Base-by-base conservation (phyloP, 64 coral and sea anemone species). In the Actinia tenebrosa region DNA sequence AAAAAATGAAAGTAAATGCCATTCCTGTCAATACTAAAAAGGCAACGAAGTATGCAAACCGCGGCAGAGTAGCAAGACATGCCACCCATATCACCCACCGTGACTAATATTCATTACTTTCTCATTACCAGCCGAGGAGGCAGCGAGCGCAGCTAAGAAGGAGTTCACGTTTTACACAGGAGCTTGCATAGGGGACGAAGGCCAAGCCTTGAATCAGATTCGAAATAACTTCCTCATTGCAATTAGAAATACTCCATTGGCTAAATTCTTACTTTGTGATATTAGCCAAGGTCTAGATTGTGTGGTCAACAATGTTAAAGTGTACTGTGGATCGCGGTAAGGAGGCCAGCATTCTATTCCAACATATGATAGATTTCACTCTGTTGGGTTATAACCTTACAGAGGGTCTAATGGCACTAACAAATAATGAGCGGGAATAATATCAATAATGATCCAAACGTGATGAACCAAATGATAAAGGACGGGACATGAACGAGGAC, bases 161-260 rank as follows among this genome's bases (percentile, higher is more conserved):
- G 91, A 92, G 66, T 96, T 96, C 25, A 96, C 94, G 11, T 90
- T 96, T 46, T 96, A 96, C 85, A 93, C 94, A 11, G 94, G 94
- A 26, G 80, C 91, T 16, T 96, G 94, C 13, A 17, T 55, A 30
- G 88, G 69, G 44, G 54, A 93, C 75, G 71, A 96, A 52, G 72
- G 89, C 23, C 77, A 83, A 26, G 85, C 94, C 19, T 79, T 96
- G 45, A 79, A 86, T 52, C 91, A 87, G 42, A 96, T 96, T 68
- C 85, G 94, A 50, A 60, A n/a, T 3, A 96, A 96, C 71, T 96
- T 96, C 64, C 85, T 96, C 7, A 64, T 81, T 18, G 91, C 94
- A 5, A 90, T 96, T 16, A 87, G 44, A 59, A 90, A 96, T 45
- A 96, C 88, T 88, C 94, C 90, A 22, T 56, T 96, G 80, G 94